phyloP scores from a whole-genome alignment of 1,140 invertebrate genomes.

The Battus philenor region DNA sequence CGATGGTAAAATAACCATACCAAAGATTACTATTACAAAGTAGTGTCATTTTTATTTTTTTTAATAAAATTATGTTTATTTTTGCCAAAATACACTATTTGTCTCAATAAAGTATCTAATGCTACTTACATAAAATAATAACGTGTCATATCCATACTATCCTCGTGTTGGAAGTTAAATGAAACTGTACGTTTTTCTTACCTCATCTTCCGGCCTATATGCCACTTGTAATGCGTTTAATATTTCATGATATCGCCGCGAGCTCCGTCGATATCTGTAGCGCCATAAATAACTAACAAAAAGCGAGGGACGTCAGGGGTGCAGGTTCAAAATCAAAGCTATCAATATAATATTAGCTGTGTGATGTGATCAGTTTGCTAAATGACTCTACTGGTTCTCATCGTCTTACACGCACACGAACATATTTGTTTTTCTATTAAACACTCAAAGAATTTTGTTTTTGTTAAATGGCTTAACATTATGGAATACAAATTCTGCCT shows the following conservation, averaged over 20 bases:
- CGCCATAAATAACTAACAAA: conserved; percentile 69
- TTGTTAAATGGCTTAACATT: too few relatives aligned
- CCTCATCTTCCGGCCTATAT: conserved; percentile 69
- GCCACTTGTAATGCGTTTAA: conserved; percentile 73
- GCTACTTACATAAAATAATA: too few relatives aligned
- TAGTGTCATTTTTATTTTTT: too few relatives aligned
- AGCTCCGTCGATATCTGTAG: conserved; percentile 59
- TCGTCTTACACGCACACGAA: too few relatives aligned
- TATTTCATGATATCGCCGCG: conserved; percentile 70
- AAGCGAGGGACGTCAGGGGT: conserved; percentile 43
- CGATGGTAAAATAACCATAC: too few relatives aligned
- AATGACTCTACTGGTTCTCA: conserved; percentile 14
- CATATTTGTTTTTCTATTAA: too few relatives aligned
- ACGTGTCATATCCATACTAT: conserved; percentile 29
- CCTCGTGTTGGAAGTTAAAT: conserved; percentile 40
- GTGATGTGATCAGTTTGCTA: conserved; percentile 31
- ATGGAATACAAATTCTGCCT: too few relatives aligned
- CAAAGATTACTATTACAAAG: too few relatives aligned
- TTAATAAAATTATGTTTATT: too few relatives aligned
- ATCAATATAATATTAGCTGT: conserved; percentile 71
- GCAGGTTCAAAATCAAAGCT: conserved; percentile 51
- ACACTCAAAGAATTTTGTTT: too few relatives aligned
- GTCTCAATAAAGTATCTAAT: too few relatives aligned
- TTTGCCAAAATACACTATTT: too few relatives aligned
- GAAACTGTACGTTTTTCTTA: conserved; percentile 58